Conservation (phyloP, 2,888 invertebrate genomes). For the Dasypogon diadema region DNA sequence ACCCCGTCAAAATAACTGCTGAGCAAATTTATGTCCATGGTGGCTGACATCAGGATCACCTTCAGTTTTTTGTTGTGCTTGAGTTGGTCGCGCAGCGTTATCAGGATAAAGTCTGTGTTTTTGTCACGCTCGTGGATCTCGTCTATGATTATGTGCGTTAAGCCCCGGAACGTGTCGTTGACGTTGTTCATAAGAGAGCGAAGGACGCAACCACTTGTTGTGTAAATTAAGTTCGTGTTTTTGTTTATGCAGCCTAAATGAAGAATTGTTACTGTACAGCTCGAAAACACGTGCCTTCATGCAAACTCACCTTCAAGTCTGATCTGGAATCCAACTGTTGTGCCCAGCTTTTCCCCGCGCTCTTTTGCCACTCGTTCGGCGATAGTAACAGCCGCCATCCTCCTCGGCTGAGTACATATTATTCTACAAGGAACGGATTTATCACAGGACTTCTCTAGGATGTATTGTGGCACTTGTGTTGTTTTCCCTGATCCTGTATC, state of each 20-base stretch:
- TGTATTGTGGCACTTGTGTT: conserved; percentile 94
- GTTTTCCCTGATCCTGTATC: conserved; percentile 96
- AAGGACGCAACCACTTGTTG: conserved; percentile 70
- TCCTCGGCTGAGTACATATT: conserved; percentile 92
- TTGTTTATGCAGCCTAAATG: conserved; percentile 61
- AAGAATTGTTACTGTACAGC: neutral
- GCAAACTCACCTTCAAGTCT: conserved; percentile 78
- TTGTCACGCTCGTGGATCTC: conserved; percentile 97
- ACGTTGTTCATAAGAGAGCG: conserved; percentile 87
- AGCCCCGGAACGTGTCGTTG: conserved; percentile 60
- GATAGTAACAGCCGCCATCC: conserved; percentile 90
- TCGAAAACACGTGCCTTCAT: neutral
- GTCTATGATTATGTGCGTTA: conserved; percentile 89
- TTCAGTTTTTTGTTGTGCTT: conserved; percentile 78
- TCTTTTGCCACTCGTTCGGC: conserved; percentile 86
- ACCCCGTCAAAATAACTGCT: conserved; percentile 85
- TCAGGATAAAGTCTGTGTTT: conserved; percentile 91
- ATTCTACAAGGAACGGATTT: conserved; percentile 80
- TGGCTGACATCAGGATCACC: conserved; percentile 94
- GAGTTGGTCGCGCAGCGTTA: conserved; percentile 83
- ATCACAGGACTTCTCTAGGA: conserved; percentile 80
- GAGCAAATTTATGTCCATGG: conserved; percentile 86
- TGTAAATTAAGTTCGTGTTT: conserved; percentile 63
- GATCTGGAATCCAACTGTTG: conserved; percentile 90
- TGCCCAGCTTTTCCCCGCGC: conserved; percentile 76